Percentiles rank a stretch among this genome's conserved stretches.
Conservation (phyloP, 1,140 invertebrate species). For the Scaptomyza pallida region DNA sequence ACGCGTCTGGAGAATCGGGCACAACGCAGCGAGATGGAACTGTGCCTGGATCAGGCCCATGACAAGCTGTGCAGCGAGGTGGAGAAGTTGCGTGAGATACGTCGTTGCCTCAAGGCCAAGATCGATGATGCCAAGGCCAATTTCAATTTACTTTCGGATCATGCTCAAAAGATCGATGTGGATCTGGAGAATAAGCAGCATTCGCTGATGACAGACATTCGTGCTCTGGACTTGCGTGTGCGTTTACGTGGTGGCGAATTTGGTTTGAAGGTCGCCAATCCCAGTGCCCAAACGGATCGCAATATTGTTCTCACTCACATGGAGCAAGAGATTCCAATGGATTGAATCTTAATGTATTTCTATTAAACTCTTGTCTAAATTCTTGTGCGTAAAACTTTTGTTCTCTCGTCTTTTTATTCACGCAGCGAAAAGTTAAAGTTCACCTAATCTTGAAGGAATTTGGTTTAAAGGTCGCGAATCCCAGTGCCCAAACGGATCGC, state of each 20-base stretch:
- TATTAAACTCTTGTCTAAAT: slow-evolving; percentile 52
- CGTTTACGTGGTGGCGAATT: slow-evolving; percentile 85
- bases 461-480: slow-evolving; percentile 36
- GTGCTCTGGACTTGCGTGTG: slow-evolving; percentile 88
- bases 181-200: slow-evolving; percentile 90
- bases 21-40: slow-evolving; percentile 90
- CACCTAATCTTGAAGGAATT: slow-evolving; percentile 67
- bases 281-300: slow-evolving; percentile 69
- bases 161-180: slow-evolving; percentile 87
- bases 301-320: slow-evolving; percentile 82
- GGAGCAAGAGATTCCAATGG: slow-evolving; percentile 77
- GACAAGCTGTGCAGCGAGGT: slow-evolving; percentile 89
- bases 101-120: slow-evolving; percentile 88
- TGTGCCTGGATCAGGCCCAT: slow-evolving; percentile 91
- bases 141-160: slow-evolving; percentile 88
- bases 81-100: slow-evolving; percentile 87
- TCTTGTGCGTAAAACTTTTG: slow-evolving; percentile 52
- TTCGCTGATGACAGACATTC: slow-evolving; percentile 89
- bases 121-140: slow-evolving; percentile 89
- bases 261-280: slow-evolving; percentile 36
- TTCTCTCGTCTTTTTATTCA: slow-evolving; percentile 12
- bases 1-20: slow-evolving; percentile 90
- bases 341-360: slow-evolving; percentile 28
- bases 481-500: slow-evolving; percentile 69
- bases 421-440: slow-evolving; percentile 56